These are phyloP conservation scores for Sapajus apella DNA, from an alignment of 2,113 vertebrate species.

Conservation along the genomic window DNA sequence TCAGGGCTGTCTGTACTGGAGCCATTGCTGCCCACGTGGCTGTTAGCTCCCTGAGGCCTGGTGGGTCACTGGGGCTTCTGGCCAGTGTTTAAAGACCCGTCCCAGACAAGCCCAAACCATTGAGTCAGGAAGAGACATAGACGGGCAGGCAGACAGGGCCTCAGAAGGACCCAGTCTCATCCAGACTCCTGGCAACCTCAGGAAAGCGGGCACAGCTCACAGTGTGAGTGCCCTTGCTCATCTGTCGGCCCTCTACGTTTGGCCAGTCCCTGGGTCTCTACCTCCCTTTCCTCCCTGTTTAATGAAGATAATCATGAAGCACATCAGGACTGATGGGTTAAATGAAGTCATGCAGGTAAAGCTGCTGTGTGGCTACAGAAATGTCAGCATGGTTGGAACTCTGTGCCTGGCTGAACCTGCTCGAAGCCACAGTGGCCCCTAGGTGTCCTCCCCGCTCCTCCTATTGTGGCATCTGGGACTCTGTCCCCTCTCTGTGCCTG, in stretches of 20 bases:
- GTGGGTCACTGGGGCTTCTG: not conserved
- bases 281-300: not conserved
- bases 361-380: not conserved
- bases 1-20: not conserved
- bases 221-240: not conserved
- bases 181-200: not conserved
- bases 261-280: not conserved
- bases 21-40: not conserved
- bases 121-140: not conserved
- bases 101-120: not conserved
- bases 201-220: too few species aligned
- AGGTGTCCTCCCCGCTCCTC: not conserved
- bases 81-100: not conserved
- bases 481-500: not conserved
- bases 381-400: not conserved
- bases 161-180: not conserved
- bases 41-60: not conserved
- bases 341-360: too few species aligned
- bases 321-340: not conserved
- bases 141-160: not conserved
- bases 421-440: fast-evolving
- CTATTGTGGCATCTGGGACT: fast-evolving
- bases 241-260: not conserved
- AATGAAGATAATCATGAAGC: not conserved
- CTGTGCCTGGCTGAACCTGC: not conserved